Evolutionary conservation across 2,113 vertebrate species (phyloP).

Genomic region (Strix aluco): DNA sequence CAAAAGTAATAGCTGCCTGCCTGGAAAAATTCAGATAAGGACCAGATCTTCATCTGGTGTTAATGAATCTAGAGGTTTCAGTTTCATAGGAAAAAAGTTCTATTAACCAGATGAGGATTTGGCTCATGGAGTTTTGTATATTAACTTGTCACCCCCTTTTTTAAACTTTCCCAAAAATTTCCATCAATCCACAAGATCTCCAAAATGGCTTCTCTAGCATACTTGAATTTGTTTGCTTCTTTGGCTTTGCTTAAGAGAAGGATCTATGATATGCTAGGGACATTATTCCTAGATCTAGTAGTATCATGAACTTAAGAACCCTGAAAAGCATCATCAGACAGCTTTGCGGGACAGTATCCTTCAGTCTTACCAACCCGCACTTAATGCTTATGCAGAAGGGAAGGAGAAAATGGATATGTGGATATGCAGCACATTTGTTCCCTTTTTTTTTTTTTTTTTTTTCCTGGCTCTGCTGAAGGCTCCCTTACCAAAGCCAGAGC

Average conservation of each 20-base stretch:
- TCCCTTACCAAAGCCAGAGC: neutral
- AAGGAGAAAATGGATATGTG: neutral
- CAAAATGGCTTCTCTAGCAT: neutral
- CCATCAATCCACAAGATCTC: neutral
- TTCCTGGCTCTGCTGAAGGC: neutral
- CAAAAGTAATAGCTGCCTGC: conserved; percentile 26
- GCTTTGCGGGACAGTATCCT: neutral
- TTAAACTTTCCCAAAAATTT: neutral
- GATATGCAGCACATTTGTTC: neutral
- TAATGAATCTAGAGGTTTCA: conserved; percentile 38
- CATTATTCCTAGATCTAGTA: neutral
- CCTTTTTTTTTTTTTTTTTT: neutral
- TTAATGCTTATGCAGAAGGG: neutral
- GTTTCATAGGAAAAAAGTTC: conserved; percentile 13
- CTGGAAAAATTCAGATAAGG: conserved; percentile 54
- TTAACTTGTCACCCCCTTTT: neutral
- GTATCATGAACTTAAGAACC: neutral
- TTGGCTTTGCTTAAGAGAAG: neutral
- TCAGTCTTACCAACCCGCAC: neutral
- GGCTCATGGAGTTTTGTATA: neutral
- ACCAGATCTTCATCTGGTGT: conserved; percentile 56
- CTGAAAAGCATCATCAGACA: neutral
- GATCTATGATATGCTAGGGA: neutral
- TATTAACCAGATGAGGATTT: conserved; percentile 51
- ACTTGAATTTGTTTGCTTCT: neutral